These are phyloP conservation scores for Podilymbus podiceps DNA, from an alignment of 2,113 vertebrate genomes.

Conservation along the genomic window DNA sequence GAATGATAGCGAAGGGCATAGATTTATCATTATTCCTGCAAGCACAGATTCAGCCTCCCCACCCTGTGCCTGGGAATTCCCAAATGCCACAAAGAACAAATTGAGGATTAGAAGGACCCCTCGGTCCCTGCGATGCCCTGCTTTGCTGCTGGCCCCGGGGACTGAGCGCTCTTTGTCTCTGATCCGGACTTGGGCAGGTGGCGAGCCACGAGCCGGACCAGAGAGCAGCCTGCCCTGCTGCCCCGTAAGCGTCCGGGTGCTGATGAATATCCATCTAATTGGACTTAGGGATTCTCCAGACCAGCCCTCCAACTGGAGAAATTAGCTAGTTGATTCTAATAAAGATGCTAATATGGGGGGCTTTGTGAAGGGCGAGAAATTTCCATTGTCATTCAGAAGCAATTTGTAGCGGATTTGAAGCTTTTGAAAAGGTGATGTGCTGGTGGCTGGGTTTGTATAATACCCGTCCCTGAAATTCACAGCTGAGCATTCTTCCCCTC, in stretches of 20 bases:
- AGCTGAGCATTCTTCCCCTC: constrained; percentile 39
- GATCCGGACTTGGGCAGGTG: not conserved
- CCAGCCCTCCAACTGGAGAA: constrained; percentile 10
- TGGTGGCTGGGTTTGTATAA: constrained; percentile 37
- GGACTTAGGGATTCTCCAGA: not conserved
- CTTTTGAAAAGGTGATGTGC: constrained; percentile 50
- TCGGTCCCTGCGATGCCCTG: not conserved
- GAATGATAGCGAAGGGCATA: not conserved
- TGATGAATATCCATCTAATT: constrained; percentile 18
- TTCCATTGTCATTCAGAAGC: constrained; percentile 53
- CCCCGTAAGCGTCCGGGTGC: not conserved
- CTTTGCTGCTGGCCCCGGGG: not conserved
- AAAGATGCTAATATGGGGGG: constrained; percentile 36
- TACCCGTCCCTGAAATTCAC: constrained; percentile 2
- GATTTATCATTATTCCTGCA: constrained; percentile 5
- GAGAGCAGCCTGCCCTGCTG: not conserved
- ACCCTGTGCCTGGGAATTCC: not conserved
- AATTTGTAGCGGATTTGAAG: constrained; percentile 51
- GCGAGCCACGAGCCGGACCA: not conserved
- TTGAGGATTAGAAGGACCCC: constrained; percentile 31
- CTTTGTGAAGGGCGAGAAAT: constrained; percentile 22
- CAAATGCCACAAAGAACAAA: constrained; percentile 1
- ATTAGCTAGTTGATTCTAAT: constrained; percentile 42
- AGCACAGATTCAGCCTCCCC: not conserved
- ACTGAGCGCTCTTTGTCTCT: not conserved